Base-by-base conservation (phyloP, 2,888 invertebrate genomes). In the Ptychoptera contaminata region DNA sequence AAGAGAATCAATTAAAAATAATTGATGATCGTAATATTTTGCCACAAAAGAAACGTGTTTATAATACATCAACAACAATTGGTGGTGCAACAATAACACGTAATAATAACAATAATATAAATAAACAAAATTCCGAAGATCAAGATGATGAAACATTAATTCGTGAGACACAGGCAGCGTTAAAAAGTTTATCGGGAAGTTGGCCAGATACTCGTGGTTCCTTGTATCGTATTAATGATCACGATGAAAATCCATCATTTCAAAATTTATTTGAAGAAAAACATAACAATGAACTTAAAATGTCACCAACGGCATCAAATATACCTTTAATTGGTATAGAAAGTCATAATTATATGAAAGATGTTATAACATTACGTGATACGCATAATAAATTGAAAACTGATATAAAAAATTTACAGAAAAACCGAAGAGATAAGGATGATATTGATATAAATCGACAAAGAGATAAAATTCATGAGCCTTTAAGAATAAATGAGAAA, bases 231-330 rank as follows among this genome's bases (percentile, higher is more conserved):
- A 67, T 75, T 43, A 74, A 74, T 49, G 76, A 77, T 49, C 79
- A 80, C 55, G 84, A 86, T 51, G 84, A 84, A 54, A 78, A 80
- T 30, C 81, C 82, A 37, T 79, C 80, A 43, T 87, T 86, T 55
- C 87, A 87, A 58, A 85, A 86, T 63, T 68, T 87, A 1, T 87
- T 87, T 57, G 82, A 84, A 56, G 86, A 86, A 56, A 85, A 84
- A 59, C 79, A 83, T 56, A 74, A 76, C n/a, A 64, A 62, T 46
- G 62, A 68, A 2, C 72, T 71, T 56, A 31, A 31, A 32, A 69
- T 78, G 67, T 70, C 77, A 32, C 79, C 79, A n/a, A 74, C 78
- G 29, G 41, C 46, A 8, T 34, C 44, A 32, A 41, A 46, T 49
- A 48, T 23, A 5, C 3, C 23, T 5, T 23, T 23, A 23, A 23